Conservation (phyloP, 2,888 invertebrate species). For the Hirtodrosophila trivittata region DNA sequence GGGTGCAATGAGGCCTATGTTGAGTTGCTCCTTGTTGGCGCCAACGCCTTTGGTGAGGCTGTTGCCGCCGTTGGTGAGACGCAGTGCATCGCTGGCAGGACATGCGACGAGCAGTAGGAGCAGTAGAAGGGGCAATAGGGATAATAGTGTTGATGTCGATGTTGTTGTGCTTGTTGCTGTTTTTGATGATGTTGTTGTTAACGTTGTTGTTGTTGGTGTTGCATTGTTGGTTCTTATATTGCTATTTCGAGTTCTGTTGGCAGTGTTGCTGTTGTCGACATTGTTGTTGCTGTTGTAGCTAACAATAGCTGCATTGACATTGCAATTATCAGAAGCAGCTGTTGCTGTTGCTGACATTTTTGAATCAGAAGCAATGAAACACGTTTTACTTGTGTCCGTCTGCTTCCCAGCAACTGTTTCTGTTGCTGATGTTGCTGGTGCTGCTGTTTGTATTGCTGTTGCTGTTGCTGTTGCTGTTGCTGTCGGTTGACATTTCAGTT, state of each 20-base stretch:
- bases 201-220: slow-evolving; percentile 24
- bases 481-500: slow-evolving; percentile 48
- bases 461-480: slow-evolving; percentile 10
- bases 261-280: slow-evolving; percentile 22
- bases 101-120: slow-evolving; percentile 54
- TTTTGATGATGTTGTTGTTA: slow-evolving; percentile 12
- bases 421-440: slow-evolving; percentile 19
- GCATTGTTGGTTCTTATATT: slow-evolving; percentile 35
- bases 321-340: slow-evolving; percentile 12
- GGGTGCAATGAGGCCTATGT: slow-evolving; percentile 84
- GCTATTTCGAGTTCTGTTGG: slow-evolving; percentile 48
- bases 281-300: slow-evolving; percentile 21
- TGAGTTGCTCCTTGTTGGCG: slow-evolving; percentile 82
- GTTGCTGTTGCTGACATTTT: slow-evolving; percentile 30
- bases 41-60: slow-evolving; percentile 72
- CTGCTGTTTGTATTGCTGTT: slow-evolving; percentile 8
- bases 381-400: slow-evolving; percentile 33
- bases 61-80: slow-evolving; percentile 76
- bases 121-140: slow-evolving; percentile 19
- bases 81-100: slow-evolving; percentile 54
- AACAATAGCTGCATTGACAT: slow-evolving; percentile 11
- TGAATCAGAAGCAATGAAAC: slow-evolving; percentile 30
- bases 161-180: slow-evolving; percentile 23
- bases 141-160: slow-evolving; percentile 4
- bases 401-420: slow-evolving; percentile 32